A percentile compares a stretch with the other conserved stretches of the same genome.
Evolutionary conservation across 1,140 invertebrate species (phyloP).

Genomic region (Chironomus striatipennis): DNA sequence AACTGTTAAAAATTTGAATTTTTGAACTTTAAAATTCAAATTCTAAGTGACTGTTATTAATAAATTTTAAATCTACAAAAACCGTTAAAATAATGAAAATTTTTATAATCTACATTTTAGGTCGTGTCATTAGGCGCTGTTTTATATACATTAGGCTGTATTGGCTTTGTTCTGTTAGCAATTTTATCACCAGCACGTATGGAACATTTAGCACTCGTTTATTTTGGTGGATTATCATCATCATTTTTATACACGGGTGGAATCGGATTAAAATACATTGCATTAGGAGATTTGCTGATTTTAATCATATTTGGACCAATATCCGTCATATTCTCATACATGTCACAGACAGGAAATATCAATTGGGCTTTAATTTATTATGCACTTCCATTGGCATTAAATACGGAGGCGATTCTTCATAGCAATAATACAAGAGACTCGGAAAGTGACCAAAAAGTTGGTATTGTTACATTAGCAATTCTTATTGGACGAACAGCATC

Average conservation of each 20-base stretch:
- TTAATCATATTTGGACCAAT: slow-evolving; percentile 90
- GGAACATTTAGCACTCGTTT: slow-evolving; percentile 88
- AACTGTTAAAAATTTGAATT: no score
- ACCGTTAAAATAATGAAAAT: not conserved
- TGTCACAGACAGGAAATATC: slow-evolving; percentile 80
- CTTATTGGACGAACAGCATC: slow-evolving; percentile 85
- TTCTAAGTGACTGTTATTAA: no score
- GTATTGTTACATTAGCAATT: slow-evolving; percentile 88
- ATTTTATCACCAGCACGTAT: slow-evolving; percentile 79
- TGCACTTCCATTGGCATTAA: slow-evolving; percentile 85
- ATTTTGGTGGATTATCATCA: slow-evolving; percentile 93
- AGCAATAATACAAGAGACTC: slow-evolving; percentile 90
- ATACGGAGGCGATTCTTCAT: slow-evolving; percentile 91
- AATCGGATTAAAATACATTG: slow-evolving; percentile 90
- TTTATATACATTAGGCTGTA: slow-evolving; percentile 76
- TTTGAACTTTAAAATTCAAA: no score
- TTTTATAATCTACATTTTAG: slow-evolving; percentile 30
- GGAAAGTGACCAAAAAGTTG: slow-evolving; percentile 72
- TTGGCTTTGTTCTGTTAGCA: slow-evolving; percentile 76
- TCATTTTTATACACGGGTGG: slow-evolving; percentile 89
- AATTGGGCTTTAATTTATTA: slow-evolving; percentile 84
- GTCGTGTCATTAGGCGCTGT: slow-evolving; percentile 79
- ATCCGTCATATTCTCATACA: slow-evolving; percentile 87
- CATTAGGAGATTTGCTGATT: slow-evolving; percentile 82
- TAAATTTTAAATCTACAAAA: not conserved